A percentile compares a stretch with the other conserved stretches of the same genome.
Conservation (phyloP, 1,140 invertebrate genomes). For the Drosophila burlai region DNA sequence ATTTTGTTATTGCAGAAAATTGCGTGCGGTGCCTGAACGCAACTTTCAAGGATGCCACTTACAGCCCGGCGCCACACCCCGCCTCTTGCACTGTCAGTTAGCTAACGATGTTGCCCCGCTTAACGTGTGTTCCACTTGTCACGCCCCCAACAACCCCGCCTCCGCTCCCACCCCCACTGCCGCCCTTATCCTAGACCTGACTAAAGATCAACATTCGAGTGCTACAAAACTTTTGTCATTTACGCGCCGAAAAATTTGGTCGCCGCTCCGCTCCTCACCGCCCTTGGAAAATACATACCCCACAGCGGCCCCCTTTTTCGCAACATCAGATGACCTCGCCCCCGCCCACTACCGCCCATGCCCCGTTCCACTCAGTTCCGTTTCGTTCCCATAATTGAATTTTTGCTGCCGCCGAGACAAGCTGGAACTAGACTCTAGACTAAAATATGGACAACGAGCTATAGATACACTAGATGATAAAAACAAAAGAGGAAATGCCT, state of each 20-base stretch:
- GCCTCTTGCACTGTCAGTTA: slow-evolving; percentile 38
- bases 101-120: slow-evolving; percentile 75
- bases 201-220: slow-evolving; percentile 78
- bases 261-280: slow-evolving; percentile 19
- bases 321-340: slow-evolving; percentile 43
- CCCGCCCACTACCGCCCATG: slow-evolving; percentile 3
- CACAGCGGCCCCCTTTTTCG: slow-evolving; percentile 4
- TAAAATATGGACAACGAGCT: background rate
- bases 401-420: slow-evolving; percentile 43
- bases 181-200: slow-evolving; percentile 48
- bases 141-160: background rate
- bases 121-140: slow-evolving; percentile 52
- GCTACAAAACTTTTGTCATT: slow-evolving; percentile 78
- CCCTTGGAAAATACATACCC: background rate
- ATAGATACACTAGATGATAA: slow-evolving; percentile 4
- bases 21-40: slow-evolving; percentile 69
- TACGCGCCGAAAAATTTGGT: slow-evolving; percentile 70
- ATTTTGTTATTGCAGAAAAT: slow-evolving; percentile 66
- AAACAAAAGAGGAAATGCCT: slow-evolving; percentile 8
- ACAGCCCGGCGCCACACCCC: slow-evolving; percentile 24
- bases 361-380: slow-evolving; percentile 22
- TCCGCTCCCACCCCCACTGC: background rate
- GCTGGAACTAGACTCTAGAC: slow-evolving; percentile 41
- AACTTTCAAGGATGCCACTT: slow-evolving; percentile 81
- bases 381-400: slow-evolving; percentile 71